Evolutionary conservation across 2,797 vertebrate species (phyloP).

Genomic region (Schizopygopsis pylzovi): DNA sequence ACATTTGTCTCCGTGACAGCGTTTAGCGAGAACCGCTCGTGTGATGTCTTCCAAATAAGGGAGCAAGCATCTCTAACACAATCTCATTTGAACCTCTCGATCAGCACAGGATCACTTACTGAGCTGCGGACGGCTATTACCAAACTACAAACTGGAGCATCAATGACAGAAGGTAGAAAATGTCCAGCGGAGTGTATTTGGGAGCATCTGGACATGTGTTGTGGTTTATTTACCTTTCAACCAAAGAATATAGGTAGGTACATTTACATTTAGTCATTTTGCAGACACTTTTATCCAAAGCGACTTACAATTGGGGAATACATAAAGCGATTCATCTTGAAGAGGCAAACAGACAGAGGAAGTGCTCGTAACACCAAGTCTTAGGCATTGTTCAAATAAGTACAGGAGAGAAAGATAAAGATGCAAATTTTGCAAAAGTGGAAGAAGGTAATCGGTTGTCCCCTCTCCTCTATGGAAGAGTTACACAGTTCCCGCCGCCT

Average conservation of each 20-base stretch:
- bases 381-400: too few relatives aligned
- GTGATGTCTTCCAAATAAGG: background rate
- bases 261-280: too few relatives aligned
- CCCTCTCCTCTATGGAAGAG: too few relatives aligned
- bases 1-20: slow-evolving; percentile 66
- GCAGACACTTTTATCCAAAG: too few relatives aligned
- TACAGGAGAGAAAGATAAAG: too few relatives aligned
- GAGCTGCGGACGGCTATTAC: background rate
- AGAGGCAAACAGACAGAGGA: too few relatives aligned
- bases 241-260: background rate
- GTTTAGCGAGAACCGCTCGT: slow-evolving; percentile 63
- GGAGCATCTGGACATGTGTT: background rate
- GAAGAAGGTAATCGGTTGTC: too few relatives aligned
- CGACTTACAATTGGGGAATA: too few relatives aligned
- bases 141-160: slow-evolving; percentile 1
- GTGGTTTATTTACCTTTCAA: background rate
- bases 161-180: background rate
- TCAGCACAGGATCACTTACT: background rate
- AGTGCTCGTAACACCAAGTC: too few relatives aligned
- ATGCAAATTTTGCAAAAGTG: too few relatives aligned
- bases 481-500: too few relatives aligned
- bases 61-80: background rate
- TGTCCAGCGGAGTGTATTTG: background rate
- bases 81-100: slow-evolving; percentile 7
- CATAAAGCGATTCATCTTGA: too few relatives aligned